Evolutionary conservation across 2,113 vertebrate genomes (phyloP), one percentile per base, ranked within the genome.

Genomic region (Isurus oxyrinchus): DNA sequence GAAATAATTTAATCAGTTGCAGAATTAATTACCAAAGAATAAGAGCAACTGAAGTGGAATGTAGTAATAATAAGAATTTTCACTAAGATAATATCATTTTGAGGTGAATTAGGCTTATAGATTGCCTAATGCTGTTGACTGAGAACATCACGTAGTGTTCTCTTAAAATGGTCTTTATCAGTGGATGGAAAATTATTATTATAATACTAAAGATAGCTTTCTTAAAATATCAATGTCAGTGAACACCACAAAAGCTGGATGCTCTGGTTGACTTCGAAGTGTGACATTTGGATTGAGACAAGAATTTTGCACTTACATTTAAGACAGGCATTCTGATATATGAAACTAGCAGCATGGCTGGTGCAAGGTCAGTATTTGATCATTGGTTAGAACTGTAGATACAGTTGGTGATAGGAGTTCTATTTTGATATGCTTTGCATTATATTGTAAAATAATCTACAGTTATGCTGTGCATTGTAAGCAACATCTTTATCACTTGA

Each of bases 211-310:
- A 94, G 76, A 95, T 95, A 95, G 94, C 49, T 72, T 63, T 55
- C 49, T 53, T 95, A 72, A 95, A 95, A 95, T 69, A 95, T 55
- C 40, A 0, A 59, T 95, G 49, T 95, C 66, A 95, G 44, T 76
- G 94, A 95, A 95, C 21, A 49, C 63, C 10, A n/a, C 63, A 69
- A 69, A 95, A 44, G 93, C 40, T 67, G 40, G n/a, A 40, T 95
- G 94, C 40, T 5, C 66, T 53, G 94, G 44, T 53, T 95, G 66
- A 95, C 94, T 95, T 95, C 49, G 76, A 35, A 35, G 49, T 72
- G 94, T 95, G 66, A 76, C 67, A 95, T 11, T 95, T 95, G 67
- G 94, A 55, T 95, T 95, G 94, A 95, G 55, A 72, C 44, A 95
- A 69, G 94, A 72, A 72, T 95, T 95, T 31, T 55, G 66, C 66